phyloP scores from a whole-genome alignment of 2,113 vertebrate species.

The Neopipo cinnamomea region DNA sequence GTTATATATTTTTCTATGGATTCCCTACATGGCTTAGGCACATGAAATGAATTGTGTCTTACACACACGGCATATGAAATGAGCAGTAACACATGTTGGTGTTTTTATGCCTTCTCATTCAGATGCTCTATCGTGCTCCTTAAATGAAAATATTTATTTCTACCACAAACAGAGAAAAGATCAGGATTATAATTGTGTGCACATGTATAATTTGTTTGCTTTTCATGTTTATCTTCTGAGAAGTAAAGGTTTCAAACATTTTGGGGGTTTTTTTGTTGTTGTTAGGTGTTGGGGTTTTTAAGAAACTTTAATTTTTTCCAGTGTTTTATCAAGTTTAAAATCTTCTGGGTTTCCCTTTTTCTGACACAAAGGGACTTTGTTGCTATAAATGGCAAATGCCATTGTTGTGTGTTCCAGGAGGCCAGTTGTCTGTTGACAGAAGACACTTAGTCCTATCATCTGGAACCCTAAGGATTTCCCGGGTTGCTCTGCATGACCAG shows the following conservation, averaged over 20 bases:
- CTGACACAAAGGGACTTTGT: not conserved
- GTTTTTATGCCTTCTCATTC: not conserved
- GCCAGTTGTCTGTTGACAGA: constrained; percentile 86
- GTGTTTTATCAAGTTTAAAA: not conserved
- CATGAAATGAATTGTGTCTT: not conserved
- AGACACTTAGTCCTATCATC: constrained; percentile 86
- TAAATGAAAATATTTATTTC: not conserved
- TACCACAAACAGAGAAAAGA: not conserved
- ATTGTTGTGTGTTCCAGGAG: constrained; percentile 73
- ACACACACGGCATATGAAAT: not conserved
- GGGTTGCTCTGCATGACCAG: constrained; percentile 90
- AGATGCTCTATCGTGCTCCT: not conserved
- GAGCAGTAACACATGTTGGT: not conserved
- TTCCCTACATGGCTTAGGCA: not conserved
- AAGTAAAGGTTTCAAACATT: not conserved
- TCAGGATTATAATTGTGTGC: not conserved
- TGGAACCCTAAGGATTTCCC: constrained; percentile 86
- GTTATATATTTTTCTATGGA: not conserved
- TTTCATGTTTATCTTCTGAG: not conserved
- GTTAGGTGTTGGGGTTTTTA: not conserved
- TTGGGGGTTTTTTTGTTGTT: not conserved
- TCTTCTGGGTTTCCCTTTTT: not conserved
- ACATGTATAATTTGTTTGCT: not conserved
- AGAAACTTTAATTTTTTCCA: not conserved
- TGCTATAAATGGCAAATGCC: not conserved